Base-by-base conservation (phyloP, 2,888 invertebrate species). In the Cybosia mesomella region DNA sequence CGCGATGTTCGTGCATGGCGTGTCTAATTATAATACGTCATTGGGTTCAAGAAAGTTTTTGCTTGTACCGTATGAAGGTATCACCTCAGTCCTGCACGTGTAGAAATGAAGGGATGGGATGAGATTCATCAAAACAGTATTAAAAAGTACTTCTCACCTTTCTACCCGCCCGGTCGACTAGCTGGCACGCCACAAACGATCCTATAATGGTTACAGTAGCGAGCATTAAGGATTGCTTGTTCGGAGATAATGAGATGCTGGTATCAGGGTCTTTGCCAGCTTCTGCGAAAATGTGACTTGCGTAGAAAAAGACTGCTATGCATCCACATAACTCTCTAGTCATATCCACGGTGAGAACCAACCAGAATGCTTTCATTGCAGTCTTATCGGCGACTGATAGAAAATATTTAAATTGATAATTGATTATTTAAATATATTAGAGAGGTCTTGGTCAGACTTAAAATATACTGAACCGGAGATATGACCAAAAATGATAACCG, bases 321-420 rank as follows among this genome's bases (percentile, higher is more conserved):
- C 94, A 93, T 32, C 94, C 94, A 79, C 94, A 94, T 83, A 94
- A 94, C 76, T 95, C 94, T 0, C 94, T 73, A 0, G 92, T 89
- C 0, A 95, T 81, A 73, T 94, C 94, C 68, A 95, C 94, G 64
- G 91, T 91, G 0, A 95, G 86, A 0, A 91, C 91, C 62, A 95
- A 93, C 92, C 92, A 93, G 87, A 94, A 95, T 0, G 94, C 94
- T 66, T 94, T 94, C 0, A 91, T 71, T 0, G 92, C 83, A 0
- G 90, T 93, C 68, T 91, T 93, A 83, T 94, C 89, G 0, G 89
- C 77, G 70, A 90, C 94, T 95, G 87, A 4, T 66, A 64, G 62
- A 63, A 68, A 5, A 62, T 53, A 13, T 32, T 39, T n/a, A 39
- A 39, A 32, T 63, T 15, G 10, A 7, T 36, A 36, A 13, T 5